Evolutionary conservation across 2,888 invertebrate genomes (phyloP), one percentile per base, ranked within the genome.

Genomic region (Dryadula phaetusa): DNA sequence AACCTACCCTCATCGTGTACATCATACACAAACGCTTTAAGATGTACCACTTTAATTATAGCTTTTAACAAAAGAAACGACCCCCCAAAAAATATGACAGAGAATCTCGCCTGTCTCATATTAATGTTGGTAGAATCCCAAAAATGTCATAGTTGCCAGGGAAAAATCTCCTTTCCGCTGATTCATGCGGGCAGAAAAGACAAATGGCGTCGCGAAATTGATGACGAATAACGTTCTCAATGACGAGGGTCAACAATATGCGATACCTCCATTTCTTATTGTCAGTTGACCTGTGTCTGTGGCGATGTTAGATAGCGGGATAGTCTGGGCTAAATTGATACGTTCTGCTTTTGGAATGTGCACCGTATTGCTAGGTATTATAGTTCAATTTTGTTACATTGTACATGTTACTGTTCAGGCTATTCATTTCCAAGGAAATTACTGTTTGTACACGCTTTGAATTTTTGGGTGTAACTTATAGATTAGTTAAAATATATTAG

Each of bases 161-260:
- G 47, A 66, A 65, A 69, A 69, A 65, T 64, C 47, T 34, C 64
- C 56, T 64, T 61, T 61, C 40, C 18, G 70, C 67, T 65, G 67
- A 70, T 65, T 67, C 67, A 67, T 67, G 64, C 56, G 61, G 44
- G 56, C 61, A 70, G 70, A 69, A 47, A 69, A 69, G 71, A 71
- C 69, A 71, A 71, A 71, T 64, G 66, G 62, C 58, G 52, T 42
- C 56, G 64, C 42, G 54, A 66, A 71, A 71, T 71, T 69, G 69
- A 69, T 54, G 71, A 66, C 53, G 64, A 67, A 69, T 66, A 67
- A 66, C 67, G 52, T 46, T 52, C 64, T 61, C 58, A 64, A 67
- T 69, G 71, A 67, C 69, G 66, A 69, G 71, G 69, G 71, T 71
- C 69, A 71, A 66, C 69, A 66, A 63, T 66, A 68, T 70, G 67